Base-by-base conservation (phyloP, 2,113 vertebrate genomes). In the Plecotus auritus region DNA sequence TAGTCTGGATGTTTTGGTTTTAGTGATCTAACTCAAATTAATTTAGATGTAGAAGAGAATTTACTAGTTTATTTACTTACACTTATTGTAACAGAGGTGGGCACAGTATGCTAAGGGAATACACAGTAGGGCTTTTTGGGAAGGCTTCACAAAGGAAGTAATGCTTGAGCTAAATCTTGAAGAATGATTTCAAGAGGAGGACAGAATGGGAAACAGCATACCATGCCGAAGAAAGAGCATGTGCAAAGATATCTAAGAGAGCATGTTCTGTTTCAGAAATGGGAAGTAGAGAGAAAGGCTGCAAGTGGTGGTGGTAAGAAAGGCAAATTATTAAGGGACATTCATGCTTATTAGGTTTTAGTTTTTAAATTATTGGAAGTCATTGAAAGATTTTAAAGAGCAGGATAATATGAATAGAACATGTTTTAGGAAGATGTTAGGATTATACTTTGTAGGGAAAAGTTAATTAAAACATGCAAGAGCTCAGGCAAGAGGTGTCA, bases 101-200 rank as follows among this genome's bases (percentile, higher is more conserved):
- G 30, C 45, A 78, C 4, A 51, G 26, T 42, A 8, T 89, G 23
- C 20, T 86, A 70, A 94, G 30, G 32, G 30, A 91, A 67, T 72
- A 78, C 40, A 67, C 10, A 72, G 30, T 64, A 74, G 30, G 61
- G 17, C 28, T 66, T 81, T 86, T 70, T 70, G 23, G 85, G 81
- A 86, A 3, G n/a, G 37, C 56, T 87, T 94, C 67, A 84, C 0
- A 67, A 64, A 83, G 42, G 18, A 76, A 93, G 37, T 72, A 22
- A 77, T 67, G 30, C 20, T 91, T 84, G 49, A 86, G 32, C 23
- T 77, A 91, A 93, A 66, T 69, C 4, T 49, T 90, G 22, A 95
- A 93, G 64, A 66, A 59, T 89, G 40, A 95, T 92, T 95, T 95
- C 42, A 93, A 91, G 82, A 94, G 42, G 51, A 83, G 35, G 85